Base-by-base conservation (phyloP, 35 echinoderm and acorn worm genomes). In the Patiria miniata region DNA sequence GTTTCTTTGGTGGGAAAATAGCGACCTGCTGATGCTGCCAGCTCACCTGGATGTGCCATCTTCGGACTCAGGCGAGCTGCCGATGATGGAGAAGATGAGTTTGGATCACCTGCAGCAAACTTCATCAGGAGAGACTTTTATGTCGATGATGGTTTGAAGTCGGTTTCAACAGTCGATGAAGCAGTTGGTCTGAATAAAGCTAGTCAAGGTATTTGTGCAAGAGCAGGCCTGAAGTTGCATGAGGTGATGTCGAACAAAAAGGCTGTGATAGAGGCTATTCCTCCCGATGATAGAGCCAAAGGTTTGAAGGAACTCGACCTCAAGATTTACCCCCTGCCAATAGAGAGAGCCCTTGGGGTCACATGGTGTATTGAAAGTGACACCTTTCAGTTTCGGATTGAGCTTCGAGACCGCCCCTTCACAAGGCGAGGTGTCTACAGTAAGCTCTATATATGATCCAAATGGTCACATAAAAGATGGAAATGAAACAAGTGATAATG, bases 101-200 rank as follows among this genome's bases (percentile, higher is more conserved):
- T 81, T 57, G 95, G 91, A 28, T 32, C 57, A 9, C 51, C 86
- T 28, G 87, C 78, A 50, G 86, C 82, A 16, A 57, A 89, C 23
- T 92, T 92, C 52, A 81, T 96, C 7, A 26, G 80, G 23, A 42
- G 79, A 9, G 61, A 90, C 40, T 97, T 93, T 42, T 97, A 93
- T 90, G 95, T 97, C 0, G 95, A 97, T 88, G 91, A 90, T 85
- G 91, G 91, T 0, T 30, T 90, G 9, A 87, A 65, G 30, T 90
- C 91, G 42, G 79, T 88, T 26, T 19, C 87, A 2, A 85, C 85
- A 38, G 59, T 42, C 23, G 37, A 90, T 44, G 77, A 89, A 47
- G 86, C 86, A 52, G 86, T 86, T 39, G 23, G 89, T 2, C 83
- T 90, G 18, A 83, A 89, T 22, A 9, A 69, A 14, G 83, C 50